Conservation (phyloP, 2,888 invertebrate species). For the Nemotelus nigrinus region DNA sequence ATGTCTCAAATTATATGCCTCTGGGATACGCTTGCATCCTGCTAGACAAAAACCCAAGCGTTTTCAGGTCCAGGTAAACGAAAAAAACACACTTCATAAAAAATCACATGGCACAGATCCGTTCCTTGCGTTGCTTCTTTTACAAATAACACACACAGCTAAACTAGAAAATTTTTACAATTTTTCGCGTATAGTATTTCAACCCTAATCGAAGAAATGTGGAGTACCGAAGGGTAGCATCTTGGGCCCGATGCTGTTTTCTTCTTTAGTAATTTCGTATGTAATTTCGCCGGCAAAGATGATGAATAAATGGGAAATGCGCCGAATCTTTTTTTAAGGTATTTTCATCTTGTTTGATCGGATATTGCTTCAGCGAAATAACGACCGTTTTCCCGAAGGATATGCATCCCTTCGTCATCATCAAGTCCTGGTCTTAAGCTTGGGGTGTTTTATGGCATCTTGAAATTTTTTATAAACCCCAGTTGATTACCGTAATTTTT, state of each 20-base stretch:
- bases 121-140: too few relatives aligned
- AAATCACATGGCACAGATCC: too few relatives aligned
- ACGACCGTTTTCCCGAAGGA: too few relatives aligned
- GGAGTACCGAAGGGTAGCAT: constrained; percentile 44
- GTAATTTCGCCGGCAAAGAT: too few relatives aligned
- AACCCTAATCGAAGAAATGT: constrained; percentile 48
- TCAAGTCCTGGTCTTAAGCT: too few relatives aligned
- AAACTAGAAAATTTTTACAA: not conserved
- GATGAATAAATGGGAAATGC: constrained; percentile 10
- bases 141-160: too few relatives aligned
- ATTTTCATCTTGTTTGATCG: not conserved
- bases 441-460: too few relatives aligned
- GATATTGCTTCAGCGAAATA: too few relatives aligned
- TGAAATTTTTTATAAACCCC: not conserved
- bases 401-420: too few relatives aligned
- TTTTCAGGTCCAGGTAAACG: constrained; percentile 8
- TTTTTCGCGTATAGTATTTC: constrained; percentile 30
- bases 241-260: constrained; percentile 45
- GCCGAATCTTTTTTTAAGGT: not conserved
- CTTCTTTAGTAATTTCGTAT: not conserved
- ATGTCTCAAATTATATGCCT: too few relatives aligned
- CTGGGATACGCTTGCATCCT: too few relatives aligned
- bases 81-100: not conserved
- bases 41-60: not conserved
- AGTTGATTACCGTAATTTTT: constrained; percentile 26